Percentiles rank a stretch among this genome's conserved stretches.
phyloP scores from a whole-genome alignment of 2,888 invertebrate genomes.

The Plemyria rubiginata region DNA sequence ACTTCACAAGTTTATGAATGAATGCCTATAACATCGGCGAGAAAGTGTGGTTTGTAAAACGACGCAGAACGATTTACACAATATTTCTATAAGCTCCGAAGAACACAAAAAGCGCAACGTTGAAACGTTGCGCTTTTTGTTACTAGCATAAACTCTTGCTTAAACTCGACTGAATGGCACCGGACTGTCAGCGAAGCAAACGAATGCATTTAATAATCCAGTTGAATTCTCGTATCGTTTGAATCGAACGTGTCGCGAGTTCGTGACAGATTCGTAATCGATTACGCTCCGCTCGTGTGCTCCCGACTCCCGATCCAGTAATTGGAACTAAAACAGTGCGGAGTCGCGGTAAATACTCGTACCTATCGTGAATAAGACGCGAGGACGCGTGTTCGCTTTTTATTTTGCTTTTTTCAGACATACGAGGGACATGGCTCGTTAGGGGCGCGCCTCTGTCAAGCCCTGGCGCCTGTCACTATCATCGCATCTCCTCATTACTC shows the following conservation, averaged over 20 bases:
- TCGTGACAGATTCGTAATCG: conserved; percentile 65
- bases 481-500: conserved; percentile 64
- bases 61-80: too few species aligned
- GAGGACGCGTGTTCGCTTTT: conserved; percentile 36
- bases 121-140: too few species aligned
- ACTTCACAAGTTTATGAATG: too few species aligned
- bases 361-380: conserved; percentile 54
- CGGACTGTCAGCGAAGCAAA: conserved; percentile 16
- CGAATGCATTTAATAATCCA: conserved; percentile 48
- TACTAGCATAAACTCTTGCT: background rate
- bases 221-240: conserved; percentile 56
- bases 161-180: conserved; percentile 8
- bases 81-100: background rate
- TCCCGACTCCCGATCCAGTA: conserved; percentile 66
- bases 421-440: conserved; percentile 59
- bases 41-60: too few species aligned
- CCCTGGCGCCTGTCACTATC: conserved; percentile 59
- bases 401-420: conserved; percentile 42
- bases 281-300: conserved; percentile 67
- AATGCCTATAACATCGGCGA: too few species aligned
- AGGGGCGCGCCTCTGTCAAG: conserved; percentile 55
- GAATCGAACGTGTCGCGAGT: conserved; percentile 53
- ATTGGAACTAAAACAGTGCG: conserved; percentile 67
- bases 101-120: background rate
- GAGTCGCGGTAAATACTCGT: conserved; percentile 58